phyloP scores from a whole-genome alignment of 2,797 vertebrate species.

The Phyllotis vaccarum region DNA sequence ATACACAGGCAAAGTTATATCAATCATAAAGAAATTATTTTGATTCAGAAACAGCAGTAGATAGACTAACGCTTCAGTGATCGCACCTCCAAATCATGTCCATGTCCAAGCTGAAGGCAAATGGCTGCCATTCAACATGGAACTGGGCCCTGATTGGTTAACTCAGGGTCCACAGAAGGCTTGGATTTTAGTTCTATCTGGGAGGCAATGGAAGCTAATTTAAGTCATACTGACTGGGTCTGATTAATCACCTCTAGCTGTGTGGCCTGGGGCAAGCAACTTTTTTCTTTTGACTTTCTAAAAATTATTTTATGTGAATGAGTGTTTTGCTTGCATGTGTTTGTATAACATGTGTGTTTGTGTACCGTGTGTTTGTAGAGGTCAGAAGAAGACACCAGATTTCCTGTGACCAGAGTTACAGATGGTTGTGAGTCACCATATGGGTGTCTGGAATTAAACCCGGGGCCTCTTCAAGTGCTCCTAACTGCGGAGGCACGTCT shows the following conservation, averaged over 20 bases:
- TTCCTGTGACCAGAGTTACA: background rate
- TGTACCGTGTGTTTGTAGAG: background rate
- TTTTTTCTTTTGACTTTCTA: background rate
- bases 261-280: background rate
- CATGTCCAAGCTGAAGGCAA: background rate
- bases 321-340: background rate
- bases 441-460: background rate
- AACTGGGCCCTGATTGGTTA: background rate
- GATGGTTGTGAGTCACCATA: background rate
- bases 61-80: constrained; percentile 12
- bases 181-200: background rate
- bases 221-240: background rate
- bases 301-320: background rate
- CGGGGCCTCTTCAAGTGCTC: background rate
- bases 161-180: background rate
- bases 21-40: constrained; percentile 42
- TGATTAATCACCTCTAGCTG: constrained; percentile 3
- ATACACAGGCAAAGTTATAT: constrained; percentile 20
- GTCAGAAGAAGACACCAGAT: background rate
- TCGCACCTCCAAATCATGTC: background rate
- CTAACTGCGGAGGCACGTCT: background rate
- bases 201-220: background rate
- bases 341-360: background rate
- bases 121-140: background rate
- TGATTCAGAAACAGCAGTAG: constrained; percentile 18